Percentiles rank a stretch among this genome's conserved stretches.
Evolutionary conservation across 1,140 invertebrate species (phyloP).

Genomic region (Limonius californicus): DNA sequence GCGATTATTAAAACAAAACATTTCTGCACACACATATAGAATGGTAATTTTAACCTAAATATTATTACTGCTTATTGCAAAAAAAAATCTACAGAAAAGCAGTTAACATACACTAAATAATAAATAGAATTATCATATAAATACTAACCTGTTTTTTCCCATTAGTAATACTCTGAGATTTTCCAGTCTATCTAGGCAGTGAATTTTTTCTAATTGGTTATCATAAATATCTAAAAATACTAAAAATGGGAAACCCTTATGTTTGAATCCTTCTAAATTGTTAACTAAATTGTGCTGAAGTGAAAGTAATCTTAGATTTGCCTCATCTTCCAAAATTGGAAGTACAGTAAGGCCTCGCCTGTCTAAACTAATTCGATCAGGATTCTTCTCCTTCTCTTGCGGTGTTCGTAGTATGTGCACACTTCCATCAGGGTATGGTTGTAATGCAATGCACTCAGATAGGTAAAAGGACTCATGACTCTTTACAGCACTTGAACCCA

Average conservation of each 20-base stretch:
- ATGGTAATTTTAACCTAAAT: too few relatives aligned
- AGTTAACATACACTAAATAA: too few relatives aligned
- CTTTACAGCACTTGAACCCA: constrained; percentile 43
- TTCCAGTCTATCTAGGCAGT: constrained; percentile 66
- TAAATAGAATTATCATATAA: too few relatives aligned
- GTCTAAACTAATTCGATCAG: constrained; percentile 74
- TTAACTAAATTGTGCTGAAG: constrained; percentile 88
- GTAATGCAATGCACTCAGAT: constrained; percentile 32
- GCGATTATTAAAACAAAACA: too few relatives aligned
- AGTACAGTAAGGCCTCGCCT: constrained; percentile 69
- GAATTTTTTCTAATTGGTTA: constrained; percentile 86
- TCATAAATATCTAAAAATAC: constrained; percentile 93
- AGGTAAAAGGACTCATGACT: constrained; percentile 27
- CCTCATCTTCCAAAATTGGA: constrained; percentile 74
- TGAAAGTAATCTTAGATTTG: constrained; percentile 75
- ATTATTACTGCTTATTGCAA: too few relatives aligned
- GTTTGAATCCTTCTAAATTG: constrained; percentile 62
- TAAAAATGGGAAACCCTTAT: constrained; percentile 64
- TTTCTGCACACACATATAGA: too few relatives aligned
- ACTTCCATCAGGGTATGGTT: constrained; percentile 36
- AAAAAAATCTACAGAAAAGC: too few relatives aligned
- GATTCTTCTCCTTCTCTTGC: constrained; percentile 68
- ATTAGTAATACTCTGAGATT: constrained; percentile 80
- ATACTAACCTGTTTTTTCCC: constrained; percentile 79
- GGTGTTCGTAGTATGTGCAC: constrained; percentile 61